These are phyloP conservation scores for Peromyscus aztecus DNA, from an alignment of 2,797 vertebrate genomes.

Conservation along the genomic window DNA sequence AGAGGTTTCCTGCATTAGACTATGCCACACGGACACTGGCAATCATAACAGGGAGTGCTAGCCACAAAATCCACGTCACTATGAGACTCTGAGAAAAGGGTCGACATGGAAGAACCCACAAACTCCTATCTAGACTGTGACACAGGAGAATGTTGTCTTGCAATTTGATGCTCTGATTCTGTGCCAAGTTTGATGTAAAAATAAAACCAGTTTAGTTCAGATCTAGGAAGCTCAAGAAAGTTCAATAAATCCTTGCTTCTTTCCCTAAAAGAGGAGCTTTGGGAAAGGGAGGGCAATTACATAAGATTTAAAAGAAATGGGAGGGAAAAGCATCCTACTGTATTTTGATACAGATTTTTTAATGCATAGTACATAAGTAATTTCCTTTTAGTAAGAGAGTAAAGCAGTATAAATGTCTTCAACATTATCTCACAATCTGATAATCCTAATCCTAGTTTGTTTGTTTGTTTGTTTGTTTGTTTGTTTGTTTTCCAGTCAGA, in stretches of 20 bases:
- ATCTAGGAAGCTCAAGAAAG: constrained; percentile 44
- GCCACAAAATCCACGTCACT: background rate
- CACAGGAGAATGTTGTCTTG: constrained; percentile 48
- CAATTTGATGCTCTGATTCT: constrained; percentile 25
- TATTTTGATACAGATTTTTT: background rate
- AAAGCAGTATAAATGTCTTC: background rate
- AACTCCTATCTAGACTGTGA: background rate
- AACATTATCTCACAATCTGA: background rate
- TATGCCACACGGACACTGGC: background rate
- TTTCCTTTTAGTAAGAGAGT: background rate
- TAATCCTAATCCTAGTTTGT: background rate
- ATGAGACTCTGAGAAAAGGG: background rate
- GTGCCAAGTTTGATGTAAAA: constrained; percentile 70
- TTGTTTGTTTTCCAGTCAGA: background rate
- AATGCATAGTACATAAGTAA: background rate
- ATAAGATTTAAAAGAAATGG: background rate
- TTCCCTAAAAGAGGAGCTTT: background rate
- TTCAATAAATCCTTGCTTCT: constrained; percentile 28
- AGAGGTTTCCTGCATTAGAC: background rate
- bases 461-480: background rate
- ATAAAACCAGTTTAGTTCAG: constrained; percentile 62
- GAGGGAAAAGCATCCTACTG: background rate
- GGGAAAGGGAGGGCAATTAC: background rate
- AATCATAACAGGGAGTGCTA: constrained; percentile 37
- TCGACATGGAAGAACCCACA: constrained; percentile 7